A percentile compares a stretch with the other conserved stretches of the same genome.
phyloP scores from a whole-genome alignment of 2,113 vertebrate species.

The Octodon degus region DNA sequence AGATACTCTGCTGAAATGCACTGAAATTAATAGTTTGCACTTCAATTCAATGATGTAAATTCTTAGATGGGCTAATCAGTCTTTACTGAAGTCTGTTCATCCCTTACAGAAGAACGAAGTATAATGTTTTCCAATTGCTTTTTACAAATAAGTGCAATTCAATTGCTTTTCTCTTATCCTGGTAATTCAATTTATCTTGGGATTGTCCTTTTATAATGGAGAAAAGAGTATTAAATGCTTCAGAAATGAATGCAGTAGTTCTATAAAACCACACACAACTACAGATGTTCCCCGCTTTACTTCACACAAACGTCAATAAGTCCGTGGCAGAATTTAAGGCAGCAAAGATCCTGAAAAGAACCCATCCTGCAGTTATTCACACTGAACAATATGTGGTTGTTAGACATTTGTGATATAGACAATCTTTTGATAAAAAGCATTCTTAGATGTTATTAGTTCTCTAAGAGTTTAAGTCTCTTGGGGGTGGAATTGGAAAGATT shows the following conservation, averaged over 20 bases:
- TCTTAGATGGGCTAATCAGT: not conserved
- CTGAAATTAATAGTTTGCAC: not conserved
- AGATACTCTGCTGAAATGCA: not conserved
- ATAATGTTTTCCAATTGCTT: conserved; percentile 9
- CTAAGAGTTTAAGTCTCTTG: not conserved
- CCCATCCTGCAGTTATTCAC: not conserved
- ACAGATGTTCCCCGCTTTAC: not conserved
- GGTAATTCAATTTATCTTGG: conserved; percentile 55
- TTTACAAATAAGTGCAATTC: conserved; percentile 65
- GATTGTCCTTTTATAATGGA: conserved; percentile 56
- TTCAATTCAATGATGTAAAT: not conserved
- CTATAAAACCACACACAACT: not conserved
- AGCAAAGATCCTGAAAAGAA: not conserved
- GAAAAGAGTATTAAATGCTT: conserved; percentile 36
- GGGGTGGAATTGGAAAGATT: not conserved
- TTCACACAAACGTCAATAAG: not conserved
- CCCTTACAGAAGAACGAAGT: not conserved
- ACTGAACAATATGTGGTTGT: not conserved
- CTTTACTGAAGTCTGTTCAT: conserved; percentile 41
- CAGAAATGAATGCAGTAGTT: conserved; percentile 45
- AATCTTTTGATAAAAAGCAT: not conserved
- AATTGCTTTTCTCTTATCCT: conserved; percentile 57
- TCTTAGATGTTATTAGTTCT: not conserved
- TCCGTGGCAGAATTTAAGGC: not conserved
- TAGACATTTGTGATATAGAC: conserved; percentile 28